These are phyloP conservation scores for Zaprionus taronus DNA, from an alignment of 1,140 invertebrate species.

Conservation along the genomic window DNA sequence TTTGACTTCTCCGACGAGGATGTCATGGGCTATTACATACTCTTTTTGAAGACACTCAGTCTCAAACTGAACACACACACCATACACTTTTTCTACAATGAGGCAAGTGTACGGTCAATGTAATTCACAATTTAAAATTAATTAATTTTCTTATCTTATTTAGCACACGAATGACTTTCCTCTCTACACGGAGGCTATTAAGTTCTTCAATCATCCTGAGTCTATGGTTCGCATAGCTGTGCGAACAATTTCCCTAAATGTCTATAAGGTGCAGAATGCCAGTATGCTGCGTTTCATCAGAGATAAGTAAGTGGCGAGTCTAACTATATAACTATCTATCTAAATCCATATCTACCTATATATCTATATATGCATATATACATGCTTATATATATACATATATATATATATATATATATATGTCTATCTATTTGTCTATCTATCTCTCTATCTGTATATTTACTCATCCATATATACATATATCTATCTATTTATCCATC, in stretches of 20 bases:
- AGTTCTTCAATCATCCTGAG: slow-evolving; percentile 99
- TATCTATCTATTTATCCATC: too few species aligned
- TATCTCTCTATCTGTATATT: too few species aligned
- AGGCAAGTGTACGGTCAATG: slow-evolving; percentile 82
- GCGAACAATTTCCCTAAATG: slow-evolving; percentile 98
- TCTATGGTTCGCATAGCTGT: slow-evolving; percentile 99
- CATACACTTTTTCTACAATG: slow-evolving; percentile 99
- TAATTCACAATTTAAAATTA: not conserved
- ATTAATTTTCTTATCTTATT: slow-evolving; percentile 63
- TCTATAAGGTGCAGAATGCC: slow-evolving; percentile 97
- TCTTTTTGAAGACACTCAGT: slow-evolving; percentile 98
- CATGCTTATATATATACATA: not conserved
- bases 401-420: not conserved
- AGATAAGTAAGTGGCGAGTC: slow-evolving; percentile 87
- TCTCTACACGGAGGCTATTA: slow-evolving; percentile 99
- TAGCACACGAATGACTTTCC: slow-evolving; percentile 99
- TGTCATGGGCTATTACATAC: slow-evolving; percentile 99
- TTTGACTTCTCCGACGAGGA: slow-evolving; percentile 99
- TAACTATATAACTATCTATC: not conserved
- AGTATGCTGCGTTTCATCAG: slow-evolving; percentile 98
- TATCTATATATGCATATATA: too few species aligned
- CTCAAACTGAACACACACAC: slow-evolving; percentile 99
- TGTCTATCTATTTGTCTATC: not conserved
- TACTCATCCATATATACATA: not conserved
- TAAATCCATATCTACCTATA: too few species aligned